A percentile compares a stretch with the other conserved stretches of the same genome.
These are phyloP conservation scores for Crotalus helleri DNA, from an alignment of 2,113 vertebrate species.

Conservation along the genomic window DNA sequence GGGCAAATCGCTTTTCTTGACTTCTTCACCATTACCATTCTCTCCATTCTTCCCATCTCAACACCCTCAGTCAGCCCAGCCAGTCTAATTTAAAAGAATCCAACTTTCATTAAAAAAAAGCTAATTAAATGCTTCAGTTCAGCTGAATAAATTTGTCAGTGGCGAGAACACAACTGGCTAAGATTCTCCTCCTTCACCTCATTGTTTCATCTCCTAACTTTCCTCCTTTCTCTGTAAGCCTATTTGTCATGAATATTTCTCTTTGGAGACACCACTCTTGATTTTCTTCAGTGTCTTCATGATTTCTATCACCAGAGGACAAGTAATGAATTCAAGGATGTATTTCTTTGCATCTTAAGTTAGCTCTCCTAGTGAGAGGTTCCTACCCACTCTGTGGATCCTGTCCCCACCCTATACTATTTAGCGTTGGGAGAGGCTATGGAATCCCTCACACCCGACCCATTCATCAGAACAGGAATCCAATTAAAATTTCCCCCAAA, in stretches of 20 bases:
- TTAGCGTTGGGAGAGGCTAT: neutral
- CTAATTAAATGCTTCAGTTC: conserved; percentile 27
- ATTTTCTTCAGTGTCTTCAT: neutral
- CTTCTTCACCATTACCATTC: neutral
- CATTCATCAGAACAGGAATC: neutral
- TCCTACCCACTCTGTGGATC: neutral
- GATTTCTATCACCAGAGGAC: conserved; percentile 1
- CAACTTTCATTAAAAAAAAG: conserved; percentile 9
- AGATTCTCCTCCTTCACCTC: neutral
- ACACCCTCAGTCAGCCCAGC: neutral
- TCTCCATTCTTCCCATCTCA: neutral
- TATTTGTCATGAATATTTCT: conserved; percentile 21
- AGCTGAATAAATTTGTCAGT: conserved; percentile 22
- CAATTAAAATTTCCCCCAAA: neutral
- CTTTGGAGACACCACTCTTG: neutral
- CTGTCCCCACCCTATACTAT: neutral
- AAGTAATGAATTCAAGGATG: neutral
- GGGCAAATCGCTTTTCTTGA: conserved; percentile 19
- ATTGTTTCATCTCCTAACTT: neutral
- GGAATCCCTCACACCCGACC: neutral
- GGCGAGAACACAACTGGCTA: neutral
- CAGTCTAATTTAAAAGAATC: neutral
- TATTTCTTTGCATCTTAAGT: neutral
- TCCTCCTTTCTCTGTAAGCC: neutral
- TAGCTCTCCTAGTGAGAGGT: neutral